Base-by-base conservation (phyloP, 2,888 invertebrate genomes). In the Spodoptera picta region DNA sequence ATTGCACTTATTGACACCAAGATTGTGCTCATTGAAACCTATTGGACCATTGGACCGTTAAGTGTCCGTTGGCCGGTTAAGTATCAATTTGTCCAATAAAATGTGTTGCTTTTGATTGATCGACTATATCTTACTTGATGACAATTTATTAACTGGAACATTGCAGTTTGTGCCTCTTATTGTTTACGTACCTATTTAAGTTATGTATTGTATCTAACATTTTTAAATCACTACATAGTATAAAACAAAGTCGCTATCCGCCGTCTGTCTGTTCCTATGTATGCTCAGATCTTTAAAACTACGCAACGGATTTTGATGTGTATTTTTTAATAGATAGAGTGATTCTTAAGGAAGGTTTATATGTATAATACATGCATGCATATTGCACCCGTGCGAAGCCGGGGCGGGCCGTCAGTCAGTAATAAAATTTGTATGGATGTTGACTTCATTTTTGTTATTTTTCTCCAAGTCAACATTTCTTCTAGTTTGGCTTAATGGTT, bases 21-120 rank as follows among this genome's bases (percentile, higher is more conserved):
- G 27, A 69, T 58, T 58, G 64, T 48, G 49, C 43, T 61, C 63
- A 63, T 74, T 74, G 64, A 68, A 70, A 61, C 61, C 61, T 56
- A 70, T 74, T 74, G 71, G 60, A 58, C 47, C 53, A 67, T 74
- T 74, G 71, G 60, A 60, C 47, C 56, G 51, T 52, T 52, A 57
- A 54, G 48, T 56, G 58, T 41, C 24, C 47, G 36, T 36, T 36
- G 5, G 36, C 4, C 36, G 36, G 36, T 36, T 36, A 36, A 36
- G 36, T 36, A 36, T 9, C 36, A 36, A 36, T 36, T 36, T 56
- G 60, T 41, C 24, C 50, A 62, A 57, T 57, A 43, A 48, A 12
- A 49, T 42, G 45, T 23, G 49, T 55, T 24, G 42, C 12, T 7
- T 48, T 59, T 71, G 73, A 73, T 36, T 36, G 60, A 72, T 41